Evolutionary conservation across 2,113 vertebrate genomes (phyloP), one percentile per base, ranked within the genome.

Genomic region (Corythornis madagascariensis): DNA sequence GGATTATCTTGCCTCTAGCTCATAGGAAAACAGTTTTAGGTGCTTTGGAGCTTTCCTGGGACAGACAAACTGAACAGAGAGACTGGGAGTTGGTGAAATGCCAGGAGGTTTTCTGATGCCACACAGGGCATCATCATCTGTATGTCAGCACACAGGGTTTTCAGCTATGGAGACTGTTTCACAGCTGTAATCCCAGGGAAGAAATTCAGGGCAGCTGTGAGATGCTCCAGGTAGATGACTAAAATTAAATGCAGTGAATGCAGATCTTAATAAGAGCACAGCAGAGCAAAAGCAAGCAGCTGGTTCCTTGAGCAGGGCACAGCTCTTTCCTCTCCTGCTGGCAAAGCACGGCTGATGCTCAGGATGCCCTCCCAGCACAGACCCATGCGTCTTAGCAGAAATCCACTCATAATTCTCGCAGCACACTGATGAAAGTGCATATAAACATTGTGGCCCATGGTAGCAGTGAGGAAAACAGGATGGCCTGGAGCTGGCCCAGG

Each of bases 41-140:
- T 91, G 33, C 31, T 56, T 89, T 29, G 18, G 75, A 66, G 42
- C 63, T 70, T 59, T 69, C 24, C 74, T 65, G 72, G 50, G 64
- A 70, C 7, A 17, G 55, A 38, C 17, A 42, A 65, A 53, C 19
- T 12, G 8, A 40, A 28, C 31, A 66, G 42, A 57, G 69, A 83
- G 31, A 33, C 38, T 12, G 7, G 9, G 45, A 11, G 21, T 20
- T 89, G 65, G 45, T 43, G 43, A 43, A 11, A 10, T 22, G 33
- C 59, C 55, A 73, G 4, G 28, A 84, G n/a, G 47, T 28, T 80
- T 74, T 61, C 40, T 29, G 40, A 56, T 72, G 26, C 57, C 61
- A 35, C 35, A 29, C 7, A 24, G 31, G 11, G n/a, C 0, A 0
- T 81, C 48, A 40, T 33, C 57, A 61, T 43, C 22, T 0, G 4